A percentile compares a stretch with the other conserved stretches of the same genome.
These are phyloP conservation scores for Fistularia commersonii DNA, from an alignment of 2,797 vertebrate genomes.

Conservation along the genomic window DNA sequence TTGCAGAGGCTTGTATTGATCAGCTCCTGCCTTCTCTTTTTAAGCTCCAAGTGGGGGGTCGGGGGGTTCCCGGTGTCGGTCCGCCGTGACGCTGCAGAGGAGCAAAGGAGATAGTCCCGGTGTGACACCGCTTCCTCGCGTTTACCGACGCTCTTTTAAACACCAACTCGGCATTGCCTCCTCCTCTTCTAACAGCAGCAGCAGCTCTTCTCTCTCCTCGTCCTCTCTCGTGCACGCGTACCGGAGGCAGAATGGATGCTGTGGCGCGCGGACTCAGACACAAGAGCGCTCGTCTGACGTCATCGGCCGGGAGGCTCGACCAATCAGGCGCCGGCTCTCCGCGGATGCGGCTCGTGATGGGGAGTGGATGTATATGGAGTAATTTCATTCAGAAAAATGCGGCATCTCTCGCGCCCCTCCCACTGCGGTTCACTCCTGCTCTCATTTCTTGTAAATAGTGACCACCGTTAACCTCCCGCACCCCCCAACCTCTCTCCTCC, in stretches of 20 bases:
- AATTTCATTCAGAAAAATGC: slow-evolving; percentile 86
- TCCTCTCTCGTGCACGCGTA: slow-evolving; percentile 30
- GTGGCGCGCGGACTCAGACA: slow-evolving; percentile 54
- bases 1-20: background rate
- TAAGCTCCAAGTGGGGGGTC: slow-evolving; percentile 11
- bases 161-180: slow-evolving; percentile 7
- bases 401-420: slow-evolving; percentile 76
- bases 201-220: slow-evolving; percentile 1
- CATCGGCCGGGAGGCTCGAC: slow-evolving; percentile 57
- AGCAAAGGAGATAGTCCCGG: slow-evolving; percentile 6
- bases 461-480: slow-evolving; percentile 13
- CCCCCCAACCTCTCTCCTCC: background rate
- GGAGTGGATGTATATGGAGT: slow-evolving; percentile 49
- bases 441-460: slow-evolving; percentile 51
- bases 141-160: slow-evolving; percentile 25
- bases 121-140: background rate
- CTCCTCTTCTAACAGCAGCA: slow-evolving; percentile 8
- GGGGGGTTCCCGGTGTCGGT: too few species aligned
- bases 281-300: slow-evolving; percentile 71
- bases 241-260: slow-evolving; percentile 59
- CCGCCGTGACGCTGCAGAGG: background rate
- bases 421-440: slow-evolving; percentile 72
- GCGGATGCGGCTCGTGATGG: slow-evolving; percentile 18
- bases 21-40: background rate
- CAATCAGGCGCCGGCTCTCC: slow-evolving; percentile 55